Evolutionary conservation across 2,888 invertebrate species (phyloP).

Genomic region (Bembecia ichneumoniformis): DNA sequence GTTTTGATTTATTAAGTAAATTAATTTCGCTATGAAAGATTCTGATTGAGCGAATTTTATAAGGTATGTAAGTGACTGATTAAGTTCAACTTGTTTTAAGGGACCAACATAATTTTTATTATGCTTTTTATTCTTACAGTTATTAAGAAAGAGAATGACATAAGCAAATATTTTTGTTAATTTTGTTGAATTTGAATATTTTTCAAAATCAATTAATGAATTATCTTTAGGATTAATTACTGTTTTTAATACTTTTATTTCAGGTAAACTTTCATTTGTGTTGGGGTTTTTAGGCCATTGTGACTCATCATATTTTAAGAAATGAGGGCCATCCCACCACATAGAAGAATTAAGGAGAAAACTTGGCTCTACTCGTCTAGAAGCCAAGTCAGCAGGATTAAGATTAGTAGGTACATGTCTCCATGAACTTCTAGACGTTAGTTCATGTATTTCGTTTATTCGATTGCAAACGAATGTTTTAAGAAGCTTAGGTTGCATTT

Average conservation of each 20-base stretch:
- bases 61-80: no score
- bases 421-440: no score
- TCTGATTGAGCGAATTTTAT: no score
- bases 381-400: constrained; percentile 9
- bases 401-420: constrained; percentile 5
- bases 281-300: constrained; percentile 1
- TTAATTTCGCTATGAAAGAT: no score
- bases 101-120: no score
- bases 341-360: not conserved
- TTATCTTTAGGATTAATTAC: not conserved
- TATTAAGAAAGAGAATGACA: no score
- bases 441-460: no score
- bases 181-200: not conserved
- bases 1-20: no score
- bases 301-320: not conserved
- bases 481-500: constrained; percentile 5
- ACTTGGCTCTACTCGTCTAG: constrained; percentile 5
- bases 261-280: not conserved
- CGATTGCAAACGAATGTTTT: constrained; percentile 15
- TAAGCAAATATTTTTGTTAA: not conserved
- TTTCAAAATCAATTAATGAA: not conserved
- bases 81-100: no score
- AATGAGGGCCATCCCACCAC: constrained; percentile 7
- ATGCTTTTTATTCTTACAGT: no score
- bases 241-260: not conserved